phyloP scores from a whole-genome alignment of 92 coral and sea anemone genomes.

The Paramuricea clavata region DNA sequence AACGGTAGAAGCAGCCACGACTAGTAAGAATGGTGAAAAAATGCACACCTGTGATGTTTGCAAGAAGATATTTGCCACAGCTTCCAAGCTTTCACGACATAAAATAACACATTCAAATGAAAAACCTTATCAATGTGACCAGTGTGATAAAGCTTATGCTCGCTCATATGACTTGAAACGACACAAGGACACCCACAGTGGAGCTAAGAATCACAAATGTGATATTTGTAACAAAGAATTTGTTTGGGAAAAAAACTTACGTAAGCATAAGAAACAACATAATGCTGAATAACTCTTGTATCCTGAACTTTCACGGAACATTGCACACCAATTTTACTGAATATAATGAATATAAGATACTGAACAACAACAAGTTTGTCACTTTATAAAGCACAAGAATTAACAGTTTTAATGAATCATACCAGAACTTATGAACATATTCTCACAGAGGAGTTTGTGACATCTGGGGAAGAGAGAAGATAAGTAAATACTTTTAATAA shows the following conservation, averaged over 20 bases:
- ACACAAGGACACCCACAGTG: slow-evolving; percentile 24
- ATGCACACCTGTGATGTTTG: slow-evolving; percentile 4
- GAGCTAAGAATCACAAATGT: slow-evolving; percentile 8
- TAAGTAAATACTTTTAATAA: too few relatives aligned
- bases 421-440: background rate
- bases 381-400: background rate
- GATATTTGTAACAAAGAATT: slow-evolving; percentile 5
- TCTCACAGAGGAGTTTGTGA: too few relatives aligned
- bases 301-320: background rate
- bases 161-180: background rate
- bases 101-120: background rate
- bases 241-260: background rate
- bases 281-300: background rate
- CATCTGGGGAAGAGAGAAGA: too few relatives aligned
- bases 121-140: slow-evolving; percentile 29
- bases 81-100: background rate
- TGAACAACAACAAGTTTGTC: too few relatives aligned
- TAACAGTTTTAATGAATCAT: background rate
- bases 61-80: background rate
- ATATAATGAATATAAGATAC: too few relatives aligned
- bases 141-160: slow-evolving; percentile 1
- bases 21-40: background rate
- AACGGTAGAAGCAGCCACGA: too few relatives aligned
- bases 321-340: background rate
- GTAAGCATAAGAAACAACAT: background rate